A percentile compares a stretch with the other conserved stretches of the same genome.
These are phyloP conservation scores for Ginglymostoma cirratum DNA, from an alignment of 2,113 vertebrate species.

Conservation along the genomic window DNA sequence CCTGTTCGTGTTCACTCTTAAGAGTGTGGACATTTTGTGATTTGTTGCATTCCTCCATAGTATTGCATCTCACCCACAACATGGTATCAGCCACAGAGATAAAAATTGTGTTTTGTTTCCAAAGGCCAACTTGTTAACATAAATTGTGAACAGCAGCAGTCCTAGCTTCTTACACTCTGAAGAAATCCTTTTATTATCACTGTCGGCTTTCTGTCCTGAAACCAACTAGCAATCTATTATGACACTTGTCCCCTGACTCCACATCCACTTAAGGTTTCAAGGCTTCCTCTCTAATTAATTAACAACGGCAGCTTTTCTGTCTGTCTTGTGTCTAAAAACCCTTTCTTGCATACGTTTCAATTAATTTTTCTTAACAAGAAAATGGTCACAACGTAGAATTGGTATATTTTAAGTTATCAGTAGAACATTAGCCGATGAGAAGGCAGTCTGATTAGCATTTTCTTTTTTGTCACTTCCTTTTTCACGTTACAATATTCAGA, in stretches of 20 bases:
- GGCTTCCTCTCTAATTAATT: not conserved
- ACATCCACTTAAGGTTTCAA: not conserved
- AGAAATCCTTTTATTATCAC: not conserved
- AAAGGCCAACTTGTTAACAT: not conserved
- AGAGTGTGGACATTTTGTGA: not conserved
- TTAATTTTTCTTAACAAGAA: not conserved
- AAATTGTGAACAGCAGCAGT: not conserved
- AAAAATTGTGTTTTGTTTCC: not conserved
- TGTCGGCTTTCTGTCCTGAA: not conserved
- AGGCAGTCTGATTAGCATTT: not conserved
- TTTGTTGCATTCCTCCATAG: not conserved
- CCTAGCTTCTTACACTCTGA: not conserved
- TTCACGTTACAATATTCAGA: not conserved
- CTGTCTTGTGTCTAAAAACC: not conserved
- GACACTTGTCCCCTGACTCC: not conserved
- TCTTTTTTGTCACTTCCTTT: not conserved
- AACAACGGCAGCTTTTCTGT: not conserved
- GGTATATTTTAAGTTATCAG: not conserved
- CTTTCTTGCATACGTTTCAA: not conserved
- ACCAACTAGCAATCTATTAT: not conserved
- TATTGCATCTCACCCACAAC: not conserved
- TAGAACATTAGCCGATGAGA: not conserved
- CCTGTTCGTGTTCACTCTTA: not conserved
- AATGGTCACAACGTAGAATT: not conserved
- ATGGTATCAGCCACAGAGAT: not conserved